Conservation (phyloP, 2,113 vertebrate species). For the Sisor rabdophorus region DNA sequence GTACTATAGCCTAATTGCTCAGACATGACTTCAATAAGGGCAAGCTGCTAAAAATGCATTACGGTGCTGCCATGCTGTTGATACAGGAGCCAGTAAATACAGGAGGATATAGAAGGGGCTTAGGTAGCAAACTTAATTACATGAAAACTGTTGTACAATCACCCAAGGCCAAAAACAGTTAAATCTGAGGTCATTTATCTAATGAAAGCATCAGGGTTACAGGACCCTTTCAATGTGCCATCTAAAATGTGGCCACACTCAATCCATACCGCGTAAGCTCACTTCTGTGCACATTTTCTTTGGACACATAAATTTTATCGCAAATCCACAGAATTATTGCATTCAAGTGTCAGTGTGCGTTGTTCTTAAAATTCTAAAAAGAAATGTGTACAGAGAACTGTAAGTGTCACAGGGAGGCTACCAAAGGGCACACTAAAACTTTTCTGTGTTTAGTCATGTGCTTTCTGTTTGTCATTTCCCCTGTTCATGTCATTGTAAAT, state of each 20-base stretch:
- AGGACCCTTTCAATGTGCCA: background rate
- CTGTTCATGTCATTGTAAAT: too few species aligned
- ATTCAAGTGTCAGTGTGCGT: background rate
- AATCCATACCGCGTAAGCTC: background rate
- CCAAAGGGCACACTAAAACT: too few species aligned
- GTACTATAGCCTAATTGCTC: background rate
- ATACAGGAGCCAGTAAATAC: slow-evolving; percentile 37
- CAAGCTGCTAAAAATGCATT: slow-evolving; percentile 28
- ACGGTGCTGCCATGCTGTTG: slow-evolving; percentile 33
- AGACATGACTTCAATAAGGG: slow-evolving; percentile 13
- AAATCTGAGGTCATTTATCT: slow-evolving; percentile 33
- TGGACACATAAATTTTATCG: too few species aligned
- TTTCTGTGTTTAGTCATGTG: too few species aligned
- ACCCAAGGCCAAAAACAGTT: slow-evolving; percentile 21
- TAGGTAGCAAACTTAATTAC: slow-evolving; percentile 41
- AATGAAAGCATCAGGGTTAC: slow-evolving; percentile 15
- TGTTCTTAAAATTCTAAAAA: too few species aligned
- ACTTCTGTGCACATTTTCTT: background rate
- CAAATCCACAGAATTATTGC: too few species aligned
- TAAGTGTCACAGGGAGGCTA: too few species aligned
- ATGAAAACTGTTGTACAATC: slow-evolving; percentile 36
- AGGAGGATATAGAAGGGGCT: slow-evolving; percentile 34
- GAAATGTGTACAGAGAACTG: too few species aligned
- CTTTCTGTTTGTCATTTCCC: too few species aligned
- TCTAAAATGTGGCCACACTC: background rate